These are phyloP conservation scores for Ptychobarbus kaznakovi DNA, from an alignment of 2,797 vertebrate genomes.

Conservation along the genomic window DNA sequence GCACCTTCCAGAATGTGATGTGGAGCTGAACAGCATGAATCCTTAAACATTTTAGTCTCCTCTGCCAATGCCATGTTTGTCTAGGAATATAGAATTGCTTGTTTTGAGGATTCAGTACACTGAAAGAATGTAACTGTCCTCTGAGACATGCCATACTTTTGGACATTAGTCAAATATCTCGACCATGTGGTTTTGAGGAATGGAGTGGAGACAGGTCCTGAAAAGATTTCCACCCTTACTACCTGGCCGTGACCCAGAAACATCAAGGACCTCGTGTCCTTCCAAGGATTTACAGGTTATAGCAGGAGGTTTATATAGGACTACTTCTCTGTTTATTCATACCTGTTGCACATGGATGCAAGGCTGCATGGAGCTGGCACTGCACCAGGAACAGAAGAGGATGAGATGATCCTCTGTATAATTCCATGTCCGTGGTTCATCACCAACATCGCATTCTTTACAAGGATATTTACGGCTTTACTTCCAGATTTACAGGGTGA, in stretches of 20 bases:
- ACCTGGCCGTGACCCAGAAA: slow-evolving; percentile 40
- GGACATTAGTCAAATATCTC: slow-evolving; percentile 30
- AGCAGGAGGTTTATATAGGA: slow-evolving; percentile 23
- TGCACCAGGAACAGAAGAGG: slow-evolving; percentile 16
- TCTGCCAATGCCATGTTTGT: slow-evolving; percentile 26
- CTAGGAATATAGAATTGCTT: slow-evolving; percentile 40
- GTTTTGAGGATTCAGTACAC: slow-evolving; percentile 38
- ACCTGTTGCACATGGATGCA: slow-evolving; percentile 41
- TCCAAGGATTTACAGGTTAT: slow-evolving; percentile 40
- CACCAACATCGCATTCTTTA: background rate
- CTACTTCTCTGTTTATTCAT: slow-evolving; percentile 44
- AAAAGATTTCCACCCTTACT: slow-evolving; percentile 38
- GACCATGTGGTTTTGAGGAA: slow-evolving; percentile 25
- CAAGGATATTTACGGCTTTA: background rate
- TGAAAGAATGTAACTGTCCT: slow-evolving; percentile 48
- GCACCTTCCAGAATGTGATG: background rate
- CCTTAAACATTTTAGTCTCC: slow-evolving; percentile 20
- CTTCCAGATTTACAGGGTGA: background rate
- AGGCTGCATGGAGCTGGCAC: background rate
- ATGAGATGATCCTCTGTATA: slow-evolving; percentile 7
- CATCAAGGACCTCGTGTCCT: slow-evolving; percentile 20
- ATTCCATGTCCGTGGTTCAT: background rate
- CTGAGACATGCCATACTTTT: slow-evolving; percentile 43
- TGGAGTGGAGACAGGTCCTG: slow-evolving; percentile 34
- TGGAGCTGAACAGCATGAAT: slow-evolving; percentile 6